Evolutionary conservation across 2,888 invertebrate species (phyloP).

Genomic region (Microdon myrmicae): DNA sequence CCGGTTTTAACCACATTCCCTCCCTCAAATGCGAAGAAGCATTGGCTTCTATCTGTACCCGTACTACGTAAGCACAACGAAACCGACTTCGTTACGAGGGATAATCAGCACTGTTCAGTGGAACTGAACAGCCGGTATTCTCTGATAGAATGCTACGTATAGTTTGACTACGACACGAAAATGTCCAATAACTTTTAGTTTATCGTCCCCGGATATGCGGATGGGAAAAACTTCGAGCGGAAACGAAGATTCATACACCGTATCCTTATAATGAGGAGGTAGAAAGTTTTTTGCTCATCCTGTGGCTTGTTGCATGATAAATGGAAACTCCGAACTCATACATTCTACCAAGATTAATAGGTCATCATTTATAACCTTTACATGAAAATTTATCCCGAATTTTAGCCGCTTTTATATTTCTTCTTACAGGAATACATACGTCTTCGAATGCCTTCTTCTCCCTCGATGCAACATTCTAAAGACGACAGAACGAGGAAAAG

Average conservation of each 20-base stretch:
- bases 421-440: too few relatives aligned
- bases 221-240: slow-evolving; percentile 4
- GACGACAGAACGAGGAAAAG: too few relatives aligned
- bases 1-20: too few relatives aligned
- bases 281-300: slow-evolving; percentile 4
- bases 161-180: slow-evolving; percentile 17
- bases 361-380: slow-evolving; percentile 36
- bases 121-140: slow-evolving; percentile 37
- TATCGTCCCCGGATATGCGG: slow-evolving; percentile 8
- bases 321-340: slow-evolving; percentile 36
- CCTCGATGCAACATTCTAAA: too few relatives aligned
- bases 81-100: slow-evolving; percentile 38
- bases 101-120: slow-evolving; percentile 46
- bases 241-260: slow-evolving; percentile 3
- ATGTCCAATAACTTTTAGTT: slow-evolving; percentile 30
- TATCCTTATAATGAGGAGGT: not conserved
- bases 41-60: too few relatives aligned
- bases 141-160: slow-evolving; percentile 18
- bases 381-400: slow-evolving; percentile 32
- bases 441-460: too few relatives aligned
- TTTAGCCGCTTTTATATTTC: slow-evolving; percentile 7
- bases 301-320: slow-evolving; percentile 33
- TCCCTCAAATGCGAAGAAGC: too few relatives aligned
- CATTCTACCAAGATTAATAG: slow-evolving; percentile 48
- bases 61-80: too few relatives aligned